Evolutionary conservation across 2,113 vertebrate species (phyloP), one percentile per base, ranked within the genome.

Genomic region (Trogon surrucura): DNA sequence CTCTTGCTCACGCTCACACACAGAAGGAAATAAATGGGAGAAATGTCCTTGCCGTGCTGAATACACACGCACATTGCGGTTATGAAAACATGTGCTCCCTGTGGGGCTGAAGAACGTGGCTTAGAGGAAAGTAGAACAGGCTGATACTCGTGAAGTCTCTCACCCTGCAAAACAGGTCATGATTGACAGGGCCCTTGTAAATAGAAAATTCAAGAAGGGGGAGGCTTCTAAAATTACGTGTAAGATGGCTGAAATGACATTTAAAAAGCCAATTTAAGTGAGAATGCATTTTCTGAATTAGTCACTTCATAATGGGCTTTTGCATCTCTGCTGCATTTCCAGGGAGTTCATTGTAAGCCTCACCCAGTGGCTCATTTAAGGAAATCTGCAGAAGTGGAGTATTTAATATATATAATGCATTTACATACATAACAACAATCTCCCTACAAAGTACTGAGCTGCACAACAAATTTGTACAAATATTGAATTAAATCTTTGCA

Each of bases 181-280:
- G 88, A 96, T 83, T 96, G 90, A 92, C 88, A 93, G 57, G 10
- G 13, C 14, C 26, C 78, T 92, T 64, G 70, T 70, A 96, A 95
- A 94, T 5, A 82, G 45, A 85, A 81, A 85, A 93, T 81, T 95
- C 57, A 71, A 73, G 64, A 67, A 80, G 69, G 32, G 80, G 47
- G 60, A 69, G 56, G 65, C 29, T 93, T 91, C 94, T 86, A 47
- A 93, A 95, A 96, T 94, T 81, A 89, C 34, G 38, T 67, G 53
- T 79, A 86, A 80, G 65, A 74, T 90, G 85, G 77, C 16, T 93
- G 91, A 96, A 94, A 95, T 96, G 62, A 71, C 89, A 96, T 95
- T 96, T 95, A 78, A 94, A 96, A 96, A 93, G 50, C 29, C 94
- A 94, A 9, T 91, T 93, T 91, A 90, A 82, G 51, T 48, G 86